These are phyloP conservation scores for Mus minutoides DNA, from an alignment of 2,797 vertebrate species.

Conservation along the genomic window DNA sequence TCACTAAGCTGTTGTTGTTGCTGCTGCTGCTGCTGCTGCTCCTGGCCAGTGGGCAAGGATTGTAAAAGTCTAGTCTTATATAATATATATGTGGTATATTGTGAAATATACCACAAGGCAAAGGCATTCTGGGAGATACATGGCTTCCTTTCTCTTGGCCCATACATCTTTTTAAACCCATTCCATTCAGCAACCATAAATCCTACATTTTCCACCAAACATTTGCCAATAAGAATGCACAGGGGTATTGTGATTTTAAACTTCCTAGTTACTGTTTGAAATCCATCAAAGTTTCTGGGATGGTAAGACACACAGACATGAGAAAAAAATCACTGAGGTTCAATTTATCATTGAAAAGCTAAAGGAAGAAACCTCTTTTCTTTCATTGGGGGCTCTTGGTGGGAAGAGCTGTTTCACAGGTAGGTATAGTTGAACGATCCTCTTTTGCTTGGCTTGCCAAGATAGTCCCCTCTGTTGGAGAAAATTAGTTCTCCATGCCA, in stretches of 20 bases:
- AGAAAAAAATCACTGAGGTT: not conserved
- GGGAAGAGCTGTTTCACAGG: not conserved
- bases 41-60: not conserved
- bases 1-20: not conserved
- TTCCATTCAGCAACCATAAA: not conserved
- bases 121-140: too few species aligned
- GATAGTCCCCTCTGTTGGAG: not conserved
- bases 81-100: not conserved
- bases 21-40: not conserved
- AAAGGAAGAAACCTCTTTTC: not conserved
- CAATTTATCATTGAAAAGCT: not conserved
- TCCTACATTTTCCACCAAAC: not conserved
- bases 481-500: not conserved
- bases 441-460: not conserved
- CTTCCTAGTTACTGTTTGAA: not conserved
- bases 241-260: not conserved
- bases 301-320: not conserved
- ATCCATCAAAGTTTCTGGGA: not conserved
- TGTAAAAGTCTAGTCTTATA: not conserved
- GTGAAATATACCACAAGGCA: not conserved
- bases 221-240: not conserved
- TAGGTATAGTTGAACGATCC: not conserved
- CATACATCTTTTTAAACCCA: not conserved
- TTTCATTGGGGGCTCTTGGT: not conserved
- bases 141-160: not conserved